phyloP scores from a whole-genome alignment of 1,140 invertebrate genomes.

The Acromyrmex echinatior region DNA sequence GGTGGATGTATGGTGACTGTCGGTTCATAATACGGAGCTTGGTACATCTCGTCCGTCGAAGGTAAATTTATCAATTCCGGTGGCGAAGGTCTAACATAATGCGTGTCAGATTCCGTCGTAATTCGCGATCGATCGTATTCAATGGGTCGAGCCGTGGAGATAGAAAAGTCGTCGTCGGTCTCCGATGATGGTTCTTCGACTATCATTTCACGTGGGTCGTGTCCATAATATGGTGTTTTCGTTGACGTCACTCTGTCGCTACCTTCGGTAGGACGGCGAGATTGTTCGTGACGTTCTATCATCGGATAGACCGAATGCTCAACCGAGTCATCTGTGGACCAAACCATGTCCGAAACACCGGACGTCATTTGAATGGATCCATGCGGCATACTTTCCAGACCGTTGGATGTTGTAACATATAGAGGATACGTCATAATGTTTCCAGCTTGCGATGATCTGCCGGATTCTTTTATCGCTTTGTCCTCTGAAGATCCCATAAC shows the following conservation, averaged over 20 bases:
- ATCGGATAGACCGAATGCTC: constrained; percentile 20
- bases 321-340: not conserved
- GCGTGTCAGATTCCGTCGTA: not conserved
- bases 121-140: not conserved
- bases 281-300: not conserved
- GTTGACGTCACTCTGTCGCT: not conserved
- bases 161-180: too few species aligned
- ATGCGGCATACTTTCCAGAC: not conserved
- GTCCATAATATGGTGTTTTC: not conserved
- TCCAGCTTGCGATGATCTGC: not conserved
- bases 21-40: constrained; percentile 71
- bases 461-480: not conserved
- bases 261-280: not conserved
- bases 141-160: too few species aligned
- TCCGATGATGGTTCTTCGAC: not conserved
- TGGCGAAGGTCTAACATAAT: constrained; percentile 17
- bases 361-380: not conserved
- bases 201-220: not conserved
- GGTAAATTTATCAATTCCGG: constrained; percentile 66
- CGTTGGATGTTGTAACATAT: not conserved
- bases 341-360: not conserved
- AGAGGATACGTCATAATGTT: not conserved
- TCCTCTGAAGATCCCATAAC: not conserved
- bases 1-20: constrained; percentile 60
- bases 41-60: constrained; percentile 63